Evolutionary conservation across 1,140 invertebrate species (phyloP), one percentile per base, ranked within the genome.

Genomic region (Hermatobates lingyangjiaoensis): DNA sequence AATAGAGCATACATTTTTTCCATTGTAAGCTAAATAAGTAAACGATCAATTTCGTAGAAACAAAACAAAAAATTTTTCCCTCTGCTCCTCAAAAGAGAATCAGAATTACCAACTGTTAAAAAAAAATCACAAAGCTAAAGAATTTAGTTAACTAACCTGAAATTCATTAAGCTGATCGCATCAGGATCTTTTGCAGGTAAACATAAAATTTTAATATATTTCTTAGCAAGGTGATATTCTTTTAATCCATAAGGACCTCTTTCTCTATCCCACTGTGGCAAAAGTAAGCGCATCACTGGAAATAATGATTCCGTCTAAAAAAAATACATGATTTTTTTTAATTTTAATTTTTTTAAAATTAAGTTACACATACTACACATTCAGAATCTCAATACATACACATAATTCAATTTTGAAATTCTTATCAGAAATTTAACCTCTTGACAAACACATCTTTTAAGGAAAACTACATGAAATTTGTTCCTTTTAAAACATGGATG

Each of bases 191-290:
- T 71, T 57, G 74, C 72, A 15, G 74, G 70, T 18, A 90, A 61
- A 57, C 75, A 74, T 39, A 87, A 66, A 46, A 84, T 74, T 45
- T 77, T 72, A 28, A 79, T 74, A 55, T 83, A 77, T 12, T 83
- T 65, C 54, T 71, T 71, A 20, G 74, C 76, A 30, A 89, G 67
- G 38, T 71, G 71, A 47, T 71, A 66, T 64, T 77, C 73, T 63
- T 81, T 79, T 23, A 85, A 63, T 4, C 79, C 75, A 62, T 81
- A 81, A 1, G 74, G 64, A 7, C 71, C 68, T 53, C 81, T 68
- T 44, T 74, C 68, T 52, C 73, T 69, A 57, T 85, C 87, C 12
- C 75, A 63, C 38, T 72, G 63, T 5, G 85, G 83, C 3, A 90
- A 58, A 7, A 90, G 62, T 15, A 88, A 66, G 55, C 87, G 68